phyloP scores from a whole-genome alignment of 2,797 vertebrate species.

The Ibycter americanus region DNA sequence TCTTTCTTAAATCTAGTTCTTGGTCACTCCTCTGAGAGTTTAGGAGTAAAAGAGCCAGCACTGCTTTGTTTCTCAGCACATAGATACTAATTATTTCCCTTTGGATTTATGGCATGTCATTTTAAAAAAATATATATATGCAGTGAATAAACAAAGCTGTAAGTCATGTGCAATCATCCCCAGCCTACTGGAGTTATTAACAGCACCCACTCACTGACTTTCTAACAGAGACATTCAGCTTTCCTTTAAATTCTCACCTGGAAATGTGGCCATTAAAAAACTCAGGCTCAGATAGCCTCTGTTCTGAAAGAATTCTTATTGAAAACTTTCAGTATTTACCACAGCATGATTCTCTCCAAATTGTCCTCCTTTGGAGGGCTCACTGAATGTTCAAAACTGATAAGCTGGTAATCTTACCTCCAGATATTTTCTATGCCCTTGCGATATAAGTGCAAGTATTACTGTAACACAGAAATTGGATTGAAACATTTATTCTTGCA shows the following conservation, averaged over 20 bases:
- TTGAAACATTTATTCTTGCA: background rate
- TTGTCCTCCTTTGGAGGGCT: background rate
- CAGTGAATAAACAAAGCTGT: slow-evolving; percentile 30
- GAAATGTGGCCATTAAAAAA: background rate
- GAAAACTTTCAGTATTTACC: background rate
- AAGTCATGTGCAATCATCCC: slow-evolving; percentile 18
- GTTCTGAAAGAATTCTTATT: background rate
- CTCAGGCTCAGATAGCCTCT: background rate
- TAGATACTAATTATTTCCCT: slow-evolving; percentile 27
- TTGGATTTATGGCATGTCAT: background rate
- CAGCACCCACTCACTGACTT: background rate
- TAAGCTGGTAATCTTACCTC: background rate
- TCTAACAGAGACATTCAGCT: background rate
- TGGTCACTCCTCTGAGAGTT: background rate
- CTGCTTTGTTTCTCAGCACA: background rate
- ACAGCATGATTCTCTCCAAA: background rate
- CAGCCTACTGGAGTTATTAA: background rate
- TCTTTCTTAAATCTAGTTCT: background rate
- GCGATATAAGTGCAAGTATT: background rate
- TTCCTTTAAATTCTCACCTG: background rate
- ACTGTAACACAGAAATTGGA: background rate
- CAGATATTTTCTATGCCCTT: background rate
- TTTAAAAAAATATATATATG: background rate
- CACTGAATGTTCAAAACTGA: background rate
- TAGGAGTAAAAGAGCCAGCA: background rate